Evolutionary conservation across 2,113 vertebrate genomes (phyloP).

Genomic region (Anarrhichthys ocellatus): DNA sequence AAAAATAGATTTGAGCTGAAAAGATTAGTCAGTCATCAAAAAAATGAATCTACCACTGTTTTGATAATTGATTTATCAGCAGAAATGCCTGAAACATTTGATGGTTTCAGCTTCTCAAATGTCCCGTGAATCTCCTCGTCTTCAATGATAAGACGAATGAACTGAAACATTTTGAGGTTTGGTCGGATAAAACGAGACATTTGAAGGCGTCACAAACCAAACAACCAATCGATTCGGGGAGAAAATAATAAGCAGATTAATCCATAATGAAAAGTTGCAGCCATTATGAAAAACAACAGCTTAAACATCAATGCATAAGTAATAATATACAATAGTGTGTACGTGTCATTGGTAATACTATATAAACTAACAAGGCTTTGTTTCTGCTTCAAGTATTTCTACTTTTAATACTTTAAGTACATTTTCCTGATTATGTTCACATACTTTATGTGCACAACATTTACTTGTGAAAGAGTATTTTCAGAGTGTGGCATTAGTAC

Average conservation of each 20-base stretch:
- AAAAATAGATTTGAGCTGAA: too few species aligned
- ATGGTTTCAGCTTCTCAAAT: too few species aligned
- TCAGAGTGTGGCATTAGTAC: background rate
- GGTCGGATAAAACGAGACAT: too few species aligned
- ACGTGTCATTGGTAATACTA: background rate
- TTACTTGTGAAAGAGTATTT: background rate
- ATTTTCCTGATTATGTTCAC: background rate
- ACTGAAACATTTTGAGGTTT: too few species aligned
- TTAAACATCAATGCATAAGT: background rate
- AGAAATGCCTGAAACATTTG: too few species aligned
- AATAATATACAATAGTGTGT: background rate
- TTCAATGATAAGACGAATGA: too few species aligned
- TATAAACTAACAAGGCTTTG: background rate
- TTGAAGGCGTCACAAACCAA: too few species aligned
- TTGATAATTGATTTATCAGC: too few species aligned
- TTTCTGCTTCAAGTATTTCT: background rate
- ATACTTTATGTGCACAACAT: background rate
- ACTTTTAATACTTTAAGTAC: background rate
- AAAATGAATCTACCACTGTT: too few species aligned
- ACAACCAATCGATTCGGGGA: too few species aligned
- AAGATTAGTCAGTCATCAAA: too few species aligned
- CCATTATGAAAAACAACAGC: background rate
- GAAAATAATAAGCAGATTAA: background rate
- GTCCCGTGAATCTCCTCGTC: too few species aligned
- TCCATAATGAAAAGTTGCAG: background rate